Conservation (phyloP, 2,888 invertebrate genomes). For the Seira sanloemensis region DNA sequence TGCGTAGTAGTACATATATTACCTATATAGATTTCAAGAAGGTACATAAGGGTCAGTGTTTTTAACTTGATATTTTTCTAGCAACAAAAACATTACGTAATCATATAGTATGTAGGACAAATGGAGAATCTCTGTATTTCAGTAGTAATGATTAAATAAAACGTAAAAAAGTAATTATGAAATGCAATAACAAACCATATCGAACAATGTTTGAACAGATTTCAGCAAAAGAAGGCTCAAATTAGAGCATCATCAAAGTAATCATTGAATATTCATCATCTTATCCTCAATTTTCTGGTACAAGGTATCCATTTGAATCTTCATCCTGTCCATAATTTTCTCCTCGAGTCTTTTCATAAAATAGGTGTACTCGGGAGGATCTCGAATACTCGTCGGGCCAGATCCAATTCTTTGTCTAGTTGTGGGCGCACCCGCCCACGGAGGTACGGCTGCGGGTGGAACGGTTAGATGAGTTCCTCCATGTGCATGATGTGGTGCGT, state of each 20-base stretch:
- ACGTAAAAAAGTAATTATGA: background rate
- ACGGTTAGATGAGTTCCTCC: background rate
- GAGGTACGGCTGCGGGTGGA: slow-evolving; percentile 28
- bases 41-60: no score
- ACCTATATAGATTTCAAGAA: no score
- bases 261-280: slow-evolving; percentile 49
- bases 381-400: slow-evolving; percentile 27
- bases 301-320: slow-evolving; percentile 71
- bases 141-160: background rate
- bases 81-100: no score
- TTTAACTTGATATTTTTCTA: no score
- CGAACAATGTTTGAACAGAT: no score
- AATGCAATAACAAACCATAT: no score
- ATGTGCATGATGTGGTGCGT: background rate
- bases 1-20: no score
- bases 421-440: background rate
- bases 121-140: no score
- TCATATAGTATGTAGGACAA: no score
- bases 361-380: slow-evolving; percentile 58
- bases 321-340: slow-evolving; percentile 72
- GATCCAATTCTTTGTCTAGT: slow-evolving; percentile 8
- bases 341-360: slow-evolving; percentile 68
- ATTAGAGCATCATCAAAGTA: background rate
- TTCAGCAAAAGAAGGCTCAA: background rate
- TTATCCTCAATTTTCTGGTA: slow-evolving; percentile 69